Evolutionary conservation across 2,797 vertebrate species (phyloP).

Genomic region (Oophaga sylvatica): DNA sequence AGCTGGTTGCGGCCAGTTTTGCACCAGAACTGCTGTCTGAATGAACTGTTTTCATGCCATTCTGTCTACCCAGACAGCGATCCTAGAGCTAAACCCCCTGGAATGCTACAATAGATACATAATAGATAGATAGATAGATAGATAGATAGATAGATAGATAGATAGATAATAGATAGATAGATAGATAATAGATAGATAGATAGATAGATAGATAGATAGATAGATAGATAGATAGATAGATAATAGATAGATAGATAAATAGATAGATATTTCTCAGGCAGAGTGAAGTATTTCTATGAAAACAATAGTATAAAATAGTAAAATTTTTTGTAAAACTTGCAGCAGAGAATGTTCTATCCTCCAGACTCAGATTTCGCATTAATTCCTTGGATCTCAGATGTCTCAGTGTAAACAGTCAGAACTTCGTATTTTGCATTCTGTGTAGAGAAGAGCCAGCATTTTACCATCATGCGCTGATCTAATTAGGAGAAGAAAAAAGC

Average conservation of each 20-base stretch:
- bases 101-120: constrained; percentile 9
- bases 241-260: not conserved
- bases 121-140: not conserved
- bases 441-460: constrained; percentile 41
- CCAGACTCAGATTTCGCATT: not conserved
- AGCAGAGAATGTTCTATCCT: no score
- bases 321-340: not conserved
- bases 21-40: no score
- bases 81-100: no score
- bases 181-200: no score
- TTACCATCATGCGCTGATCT: constrained; percentile 61
- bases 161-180: no score
- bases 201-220: no score
- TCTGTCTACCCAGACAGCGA: no score
- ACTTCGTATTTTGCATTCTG: constrained; percentile 44
- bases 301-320: no score
- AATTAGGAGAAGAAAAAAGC: constrained; percentile 63
- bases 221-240: not conserved
- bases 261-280: not conserved
- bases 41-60: no score
- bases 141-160: no score
- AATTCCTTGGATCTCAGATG: constrained; percentile 9
- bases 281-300: not conserved
- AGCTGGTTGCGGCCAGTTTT: no score
- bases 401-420: constrained; percentile 30